A percentile compares a stretch with the other conserved stretches of the same genome.
Conservation (phyloP, 2,888 invertebrate genomes). For the Trissolcus japonicus region DNA sequence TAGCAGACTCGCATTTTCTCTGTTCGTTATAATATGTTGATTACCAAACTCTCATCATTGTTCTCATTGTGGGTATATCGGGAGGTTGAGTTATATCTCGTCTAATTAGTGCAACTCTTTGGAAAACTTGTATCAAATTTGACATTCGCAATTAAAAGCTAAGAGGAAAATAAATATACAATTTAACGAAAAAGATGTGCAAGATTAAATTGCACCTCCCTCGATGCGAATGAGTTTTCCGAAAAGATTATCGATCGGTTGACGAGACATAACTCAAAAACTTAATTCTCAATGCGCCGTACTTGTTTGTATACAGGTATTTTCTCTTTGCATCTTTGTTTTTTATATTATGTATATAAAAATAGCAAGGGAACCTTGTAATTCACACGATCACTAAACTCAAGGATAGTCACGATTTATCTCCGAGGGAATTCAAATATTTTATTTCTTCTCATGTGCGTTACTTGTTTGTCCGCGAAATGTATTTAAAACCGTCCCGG, state of each 20-base stretch:
- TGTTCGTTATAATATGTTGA: constrained; percentile 6
- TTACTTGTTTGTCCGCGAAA: too few relatives aligned
- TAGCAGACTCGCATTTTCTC: constrained; percentile 34
- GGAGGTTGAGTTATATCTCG: constrained; percentile 1
- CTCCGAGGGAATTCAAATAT: background rate
- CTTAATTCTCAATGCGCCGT: constrained; percentile 12
- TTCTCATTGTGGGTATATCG: constrained; percentile 10
- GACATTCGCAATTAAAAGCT: background rate
- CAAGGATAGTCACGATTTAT: constrained; percentile 41
- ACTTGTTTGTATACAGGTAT: constrained; percentile 27
- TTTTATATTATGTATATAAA: constrained; percentile 64
- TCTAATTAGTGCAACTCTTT: constrained; percentile 3
- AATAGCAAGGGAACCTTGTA: constrained; percentile 64
- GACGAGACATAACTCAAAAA: constrained; percentile 28
- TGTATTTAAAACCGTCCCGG: too few relatives aligned
- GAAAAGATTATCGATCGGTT: background rate
- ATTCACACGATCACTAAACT: constrained; percentile 61
- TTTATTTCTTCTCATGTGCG: background rate
- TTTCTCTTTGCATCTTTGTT: constrained; percentile 24
- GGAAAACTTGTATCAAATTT: constrained; percentile 7
- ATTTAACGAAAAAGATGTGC: too few relatives aligned
- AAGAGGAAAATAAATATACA: constrained; percentile 1
- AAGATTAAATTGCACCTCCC: too few relatives aligned
- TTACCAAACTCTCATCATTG: constrained; percentile 29
- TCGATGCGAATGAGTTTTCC: constrained; percentile 8